These are phyloP conservation scores for Hydrolagus affinis DNA, from an alignment of 2,113 vertebrate species.

Conservation along the genomic window DNA sequence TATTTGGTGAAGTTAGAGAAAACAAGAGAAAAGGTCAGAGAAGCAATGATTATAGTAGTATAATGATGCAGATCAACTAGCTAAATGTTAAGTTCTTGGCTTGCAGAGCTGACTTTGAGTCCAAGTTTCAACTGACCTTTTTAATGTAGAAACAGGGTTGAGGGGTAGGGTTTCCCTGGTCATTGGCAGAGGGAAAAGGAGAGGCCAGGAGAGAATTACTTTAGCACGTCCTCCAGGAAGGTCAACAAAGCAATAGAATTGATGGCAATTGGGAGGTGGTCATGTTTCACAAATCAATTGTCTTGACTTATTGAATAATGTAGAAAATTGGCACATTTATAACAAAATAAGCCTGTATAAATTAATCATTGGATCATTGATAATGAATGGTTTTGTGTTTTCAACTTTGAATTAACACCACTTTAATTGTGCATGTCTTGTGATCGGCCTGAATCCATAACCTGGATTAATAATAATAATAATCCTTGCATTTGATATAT, in stretches of 20 bases:
- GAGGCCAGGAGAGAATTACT: not conserved
- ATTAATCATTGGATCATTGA: not conserved
- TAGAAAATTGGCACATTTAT: no score
- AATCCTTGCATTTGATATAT: no score
- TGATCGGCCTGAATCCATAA: no score
- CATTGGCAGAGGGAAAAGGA: not conserved
- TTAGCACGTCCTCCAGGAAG: not conserved
- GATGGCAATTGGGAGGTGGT: not conserved
- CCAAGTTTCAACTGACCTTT: not conserved
- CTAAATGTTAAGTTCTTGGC: not conserved
- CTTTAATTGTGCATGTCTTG: not conserved
- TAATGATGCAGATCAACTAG: not conserved
- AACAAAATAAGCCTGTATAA: not conserved
- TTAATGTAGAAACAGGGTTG: not conserved
- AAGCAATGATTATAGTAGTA: not conserved
- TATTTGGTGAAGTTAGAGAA: no score
- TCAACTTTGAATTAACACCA: no score
- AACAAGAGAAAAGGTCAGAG: no score
- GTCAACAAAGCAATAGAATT: not conserved
- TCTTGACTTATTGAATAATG: not conserved
- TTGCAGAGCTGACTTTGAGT: not conserved
- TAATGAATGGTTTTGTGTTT: not conserved
- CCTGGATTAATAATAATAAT: no score
- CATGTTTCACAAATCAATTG: not conserved
- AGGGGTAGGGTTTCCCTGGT: not conserved